phyloP scores from a whole-genome alignment of 2,888 invertebrate species.

The Scaptomyza polygonia region DNA sequence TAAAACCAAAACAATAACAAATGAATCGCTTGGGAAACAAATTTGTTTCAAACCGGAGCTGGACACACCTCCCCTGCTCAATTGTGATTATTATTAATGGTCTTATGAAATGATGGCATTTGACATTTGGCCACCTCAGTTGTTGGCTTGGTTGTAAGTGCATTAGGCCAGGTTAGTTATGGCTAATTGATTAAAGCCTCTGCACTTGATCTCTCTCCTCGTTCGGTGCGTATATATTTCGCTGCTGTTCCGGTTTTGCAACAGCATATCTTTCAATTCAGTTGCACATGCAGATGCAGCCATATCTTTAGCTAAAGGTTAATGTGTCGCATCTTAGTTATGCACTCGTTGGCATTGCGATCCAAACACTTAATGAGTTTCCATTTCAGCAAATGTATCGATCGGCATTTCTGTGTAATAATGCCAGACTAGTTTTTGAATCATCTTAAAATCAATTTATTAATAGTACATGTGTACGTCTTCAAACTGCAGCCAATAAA shows the following conservation, averaged over 20 bases:
- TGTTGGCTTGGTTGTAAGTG: constrained; percentile 40
- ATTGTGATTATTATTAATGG: constrained; percentile 42
- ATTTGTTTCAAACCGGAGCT: constrained; percentile 27
- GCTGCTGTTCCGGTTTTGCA: constrained; percentile 51
- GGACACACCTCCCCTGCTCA: constrained; percentile 58
- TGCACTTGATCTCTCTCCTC: constrained; percentile 4
- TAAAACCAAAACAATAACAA: constrained; percentile 38
- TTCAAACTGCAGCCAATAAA: constrained; percentile 10
- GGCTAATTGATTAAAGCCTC: constrained; percentile 59
- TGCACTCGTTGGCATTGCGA: constrained; percentile 69
- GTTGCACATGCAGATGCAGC: constrained; percentile 5
- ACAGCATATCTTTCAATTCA: constrained; percentile 7
- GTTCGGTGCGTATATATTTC: constrained; percentile 58
- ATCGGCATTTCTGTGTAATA: constrained; percentile 9
- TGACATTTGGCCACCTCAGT: constrained; percentile 47
- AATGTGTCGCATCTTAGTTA: constrained; percentile 72
- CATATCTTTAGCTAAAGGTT: constrained; percentile 55
- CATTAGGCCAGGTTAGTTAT: constrained; percentile 46
- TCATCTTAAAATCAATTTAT: constrained; percentile 49
- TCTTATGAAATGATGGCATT: constrained; percentile 35
- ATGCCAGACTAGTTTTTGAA: constrained; percentile 28
- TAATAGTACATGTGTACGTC: constrained; percentile 14
- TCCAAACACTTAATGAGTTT: constrained; percentile 60
- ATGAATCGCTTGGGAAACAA: constrained; percentile 31
- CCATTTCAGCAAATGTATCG: constrained; percentile 30